Base-by-base conservation (phyloP, 1,140 invertebrate species). In the Homarus americanus region DNA sequence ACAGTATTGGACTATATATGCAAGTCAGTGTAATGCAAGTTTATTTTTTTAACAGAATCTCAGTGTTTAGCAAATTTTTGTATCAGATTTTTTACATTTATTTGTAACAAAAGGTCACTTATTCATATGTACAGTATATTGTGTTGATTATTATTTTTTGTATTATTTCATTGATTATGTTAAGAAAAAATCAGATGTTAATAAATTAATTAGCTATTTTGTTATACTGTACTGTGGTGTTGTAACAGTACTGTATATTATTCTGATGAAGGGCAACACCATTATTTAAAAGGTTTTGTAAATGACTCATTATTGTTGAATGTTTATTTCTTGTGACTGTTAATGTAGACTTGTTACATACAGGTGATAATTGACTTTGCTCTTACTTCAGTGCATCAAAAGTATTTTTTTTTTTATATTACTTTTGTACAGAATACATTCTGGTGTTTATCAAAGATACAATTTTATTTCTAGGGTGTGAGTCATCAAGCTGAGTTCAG, bases 261-360 rank as follows among this genome's bases (percentile, higher is more conserved):
- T 28, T 69, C 12, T 32, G 32, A 69, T 28, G 5, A 69, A 32
- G 28, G n/a, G 24, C 58, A 63, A 24, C 24, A 63, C 58, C 0
- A 63, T 15, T 24, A 69, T 24, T 69, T 32, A 5, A 32, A 24
- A 69, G 28, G n/a, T 32, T 69, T 69, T 69, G 63, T 69, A 28
- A 4, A 49, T 5, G 15, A 69, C 63, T 32, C 28, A 69, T 24
- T 69, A 69, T 69, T 69, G n/a, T 28, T 69, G 20, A 69, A 69
- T 69, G 63, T 69, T 69, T 69, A 69, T 69, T 69, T 69, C 63
- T 69, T 9, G 63, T 69, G n/a, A 32, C 32, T 69, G 63, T 69
- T 28, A 69, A 32, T 69, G 10, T 9, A 69, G 28, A 58, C 12
- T 69, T 69, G 63, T 32, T 69, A 32, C 12, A 32, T 69, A 69